phyloP scores from a whole-genome alignment of 2,113 vertebrate species.

The Pholis gunnellus region DNA sequence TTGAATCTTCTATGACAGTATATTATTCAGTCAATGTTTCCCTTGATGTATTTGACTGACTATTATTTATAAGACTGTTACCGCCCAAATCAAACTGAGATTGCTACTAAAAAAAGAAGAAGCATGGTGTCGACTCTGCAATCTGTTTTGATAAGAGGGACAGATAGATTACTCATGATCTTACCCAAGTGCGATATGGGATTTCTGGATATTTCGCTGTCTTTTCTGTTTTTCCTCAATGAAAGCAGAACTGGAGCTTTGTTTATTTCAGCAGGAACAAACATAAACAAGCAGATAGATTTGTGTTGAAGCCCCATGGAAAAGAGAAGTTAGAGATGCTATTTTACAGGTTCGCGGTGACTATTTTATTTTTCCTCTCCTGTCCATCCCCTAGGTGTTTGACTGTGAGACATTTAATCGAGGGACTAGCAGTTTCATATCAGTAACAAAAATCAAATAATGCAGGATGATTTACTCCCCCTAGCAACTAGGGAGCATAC shows the following conservation, averaged over 20 bases:
- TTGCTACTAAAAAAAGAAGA: conserved; percentile 52
- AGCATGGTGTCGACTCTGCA: conserved; percentile 78
- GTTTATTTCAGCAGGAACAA: conserved; percentile 93
- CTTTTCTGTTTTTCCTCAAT: conserved; percentile 83
- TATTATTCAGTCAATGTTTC: conserved; percentile 49
- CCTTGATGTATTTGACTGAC: conserved; percentile 54
- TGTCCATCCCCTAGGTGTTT: conserved; percentile 98
- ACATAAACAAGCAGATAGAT: conserved; percentile 89
- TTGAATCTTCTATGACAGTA: conserved; percentile 52
- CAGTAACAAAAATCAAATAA: conserved; percentile 99
- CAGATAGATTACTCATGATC: conserved; percentile 82
- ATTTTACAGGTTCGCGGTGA: conserved; percentile 98
- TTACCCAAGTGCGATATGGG: conserved; percentile 81
- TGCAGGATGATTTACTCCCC: conserved; percentile 99
- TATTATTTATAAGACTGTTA: conserved; percentile 49
- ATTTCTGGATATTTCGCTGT: conserved; percentile 78
- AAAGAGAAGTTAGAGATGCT: conserved; percentile 97
- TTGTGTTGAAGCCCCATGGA: conserved; percentile 88
- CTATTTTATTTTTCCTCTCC: conserved; percentile 93
- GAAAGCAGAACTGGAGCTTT: conserved; percentile 86
- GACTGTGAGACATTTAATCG: conserved; percentile 99
- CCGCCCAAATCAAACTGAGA: conserved; percentile 36
- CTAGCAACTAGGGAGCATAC: conserved; percentile 99
- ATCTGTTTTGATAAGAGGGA: conserved; percentile 83
- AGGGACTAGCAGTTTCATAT: conserved; percentile 99